phyloP scores from a whole-genome alignment of 2,797 vertebrate genomes.

The Chloroceryle inda region DNA sequence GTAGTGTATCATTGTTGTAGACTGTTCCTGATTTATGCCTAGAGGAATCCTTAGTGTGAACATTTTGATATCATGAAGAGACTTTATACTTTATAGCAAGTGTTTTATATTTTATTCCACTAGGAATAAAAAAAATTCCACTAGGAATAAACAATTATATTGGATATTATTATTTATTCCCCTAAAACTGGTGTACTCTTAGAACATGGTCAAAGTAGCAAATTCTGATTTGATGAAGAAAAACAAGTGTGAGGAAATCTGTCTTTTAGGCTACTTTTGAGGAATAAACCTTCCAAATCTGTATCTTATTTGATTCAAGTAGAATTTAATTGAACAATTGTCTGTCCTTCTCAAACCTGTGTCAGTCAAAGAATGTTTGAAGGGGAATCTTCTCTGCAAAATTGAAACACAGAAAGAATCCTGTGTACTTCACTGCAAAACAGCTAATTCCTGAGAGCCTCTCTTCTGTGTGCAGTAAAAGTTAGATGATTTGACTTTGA shows the following conservation, averaged over 20 bases:
- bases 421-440: background rate
- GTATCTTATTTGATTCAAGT: background rate
- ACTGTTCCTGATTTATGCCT: background rate
- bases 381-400: background rate
- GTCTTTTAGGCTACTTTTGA: background rate
- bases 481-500: background rate
- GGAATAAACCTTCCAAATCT: background rate
- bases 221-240: background rate
- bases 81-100: background rate
- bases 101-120: background rate
- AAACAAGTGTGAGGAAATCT: background rate
- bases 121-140: background rate
- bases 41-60: background rate
- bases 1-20: background rate
- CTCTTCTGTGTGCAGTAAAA: background rate
- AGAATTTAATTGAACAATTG: background rate
- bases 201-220: background rate
- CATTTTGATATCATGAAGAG: background rate
- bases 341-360: background rate
- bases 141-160: background rate
- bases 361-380: background rate
- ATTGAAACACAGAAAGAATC: background rate
- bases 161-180: background rate
- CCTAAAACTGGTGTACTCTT: background rate
- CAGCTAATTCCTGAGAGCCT: background rate